These are phyloP conservation scores for Cheumatopsyche charites DNA, from an alignment of 1,140 invertebrate genomes.

Conservation along the genomic window DNA sequence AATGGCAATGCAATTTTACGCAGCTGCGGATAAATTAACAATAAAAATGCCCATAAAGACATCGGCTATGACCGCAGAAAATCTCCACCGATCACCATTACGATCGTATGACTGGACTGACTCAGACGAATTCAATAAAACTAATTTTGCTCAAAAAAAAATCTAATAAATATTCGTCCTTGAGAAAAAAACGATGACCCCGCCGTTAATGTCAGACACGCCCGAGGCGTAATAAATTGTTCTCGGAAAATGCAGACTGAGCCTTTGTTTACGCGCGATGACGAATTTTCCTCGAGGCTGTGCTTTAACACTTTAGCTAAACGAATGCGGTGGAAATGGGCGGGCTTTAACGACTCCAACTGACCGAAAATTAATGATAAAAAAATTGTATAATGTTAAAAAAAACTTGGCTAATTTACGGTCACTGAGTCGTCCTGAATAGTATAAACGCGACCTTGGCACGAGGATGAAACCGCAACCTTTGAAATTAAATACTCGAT, in stretches of 20 bases:
- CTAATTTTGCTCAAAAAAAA: background rate
- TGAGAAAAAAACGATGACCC: too few relatives aligned
- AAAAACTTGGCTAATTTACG: slow-evolving; percentile 38
- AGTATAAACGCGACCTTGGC: slow-evolving; percentile 37
- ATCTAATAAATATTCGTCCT: background rate
- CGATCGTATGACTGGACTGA: slow-evolving; percentile 8
- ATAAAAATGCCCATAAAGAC: background rate
- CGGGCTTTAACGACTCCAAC: too few relatives aligned
- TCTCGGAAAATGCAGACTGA: background rate
- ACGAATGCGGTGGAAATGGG: slow-evolving; percentile 8
- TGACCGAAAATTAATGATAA: background rate
- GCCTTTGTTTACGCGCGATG: too few relatives aligned
- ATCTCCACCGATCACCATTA: background rate
- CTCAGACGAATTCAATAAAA: background rate
- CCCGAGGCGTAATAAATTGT: background rate
- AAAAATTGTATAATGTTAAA: slow-evolving; percentile 1
- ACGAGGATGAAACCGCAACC: slow-evolving; percentile 17
- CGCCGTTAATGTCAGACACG: background rate
- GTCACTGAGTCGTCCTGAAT: slow-evolving; percentile 17
- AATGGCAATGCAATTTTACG: slow-evolving; percentile 6
- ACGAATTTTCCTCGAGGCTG: too few relatives aligned
- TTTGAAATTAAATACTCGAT: background rate
- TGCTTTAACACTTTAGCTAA: too few relatives aligned
- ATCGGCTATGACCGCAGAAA: background rate
- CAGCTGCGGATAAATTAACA: slow-evolving; percentile 10